Evolutionary conservation across 2,797 vertebrate genomes (phyloP).

Genomic region (Hoplostethus atlanticus): DNA sequence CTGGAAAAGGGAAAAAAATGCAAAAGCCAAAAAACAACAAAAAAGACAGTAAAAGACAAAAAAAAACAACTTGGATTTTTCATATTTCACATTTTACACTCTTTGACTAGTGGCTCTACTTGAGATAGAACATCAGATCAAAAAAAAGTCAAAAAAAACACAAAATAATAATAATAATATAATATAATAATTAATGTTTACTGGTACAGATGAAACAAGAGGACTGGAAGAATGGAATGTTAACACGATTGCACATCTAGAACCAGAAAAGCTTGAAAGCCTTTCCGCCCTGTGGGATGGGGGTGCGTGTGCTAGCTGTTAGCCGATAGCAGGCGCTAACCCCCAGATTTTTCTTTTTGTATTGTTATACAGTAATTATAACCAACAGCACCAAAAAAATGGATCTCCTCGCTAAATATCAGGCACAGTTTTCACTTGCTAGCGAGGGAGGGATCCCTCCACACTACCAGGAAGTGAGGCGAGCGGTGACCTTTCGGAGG

Average conservation of each 20-base stretch:
- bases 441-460: slow-evolving; percentile 84
- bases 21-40: slow-evolving; percentile 74
- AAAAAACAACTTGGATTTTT: slow-evolving; percentile 82
- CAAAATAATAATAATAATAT: slow-evolving; percentile 82
- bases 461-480: slow-evolving; percentile 72
- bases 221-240: slow-evolving; percentile 97
- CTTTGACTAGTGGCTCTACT: slow-evolving; percentile 95
- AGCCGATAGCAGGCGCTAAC: slow-evolving; percentile 47
- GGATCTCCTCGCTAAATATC: slow-evolving; percentile 93
- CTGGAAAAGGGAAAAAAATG: slow-evolving; percentile 76
- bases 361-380: slow-evolving; percentile 89
- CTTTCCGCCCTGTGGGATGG: slow-evolving; percentile 85
- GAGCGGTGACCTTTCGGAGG: slow-evolving; percentile 60
- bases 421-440: slow-evolving; percentile 92
- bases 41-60: slow-evolving; percentile 73
- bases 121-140: slow-evolving; percentile 87
- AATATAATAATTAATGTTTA: slow-evolving; percentile 94
- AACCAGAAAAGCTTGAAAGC: slow-evolving; percentile 90
- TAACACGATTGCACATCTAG: slow-evolving; percentile 98
- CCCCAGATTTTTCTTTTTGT: slow-evolving; percentile 72
- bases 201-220: slow-evolving; percentile 88
- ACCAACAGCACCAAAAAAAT: slow-evolving; percentile 97
- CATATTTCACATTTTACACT: slow-evolving; percentile 96
- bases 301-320: slow-evolving; percentile 50
- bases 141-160: slow-evolving; percentile 74